Percentiles rank a stretch among this genome's conserved stretches.
phyloP scores from a whole-genome alignment of 2,113 vertebrate species.

The Mus spicilegus region DNA sequence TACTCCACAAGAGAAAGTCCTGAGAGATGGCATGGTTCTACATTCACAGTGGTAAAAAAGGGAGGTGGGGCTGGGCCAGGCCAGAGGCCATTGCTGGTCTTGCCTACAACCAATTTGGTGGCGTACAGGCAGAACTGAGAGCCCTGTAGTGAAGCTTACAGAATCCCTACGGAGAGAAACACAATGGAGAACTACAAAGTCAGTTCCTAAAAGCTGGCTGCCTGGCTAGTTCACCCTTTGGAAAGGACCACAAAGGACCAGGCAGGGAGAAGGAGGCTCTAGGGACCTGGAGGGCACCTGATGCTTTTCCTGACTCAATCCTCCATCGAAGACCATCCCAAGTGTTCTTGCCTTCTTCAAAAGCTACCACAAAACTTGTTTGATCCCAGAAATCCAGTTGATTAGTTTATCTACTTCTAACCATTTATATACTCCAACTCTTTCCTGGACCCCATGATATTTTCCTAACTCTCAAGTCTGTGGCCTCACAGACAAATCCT shows the following conservation, averaged over 20 bases:
- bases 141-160: not conserved
- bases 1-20: not conserved
- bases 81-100: not conserved
- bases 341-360: not conserved
- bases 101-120: not conserved
- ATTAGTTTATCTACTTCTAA: not conserved
- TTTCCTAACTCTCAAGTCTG: not conserved
- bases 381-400: not conserved
- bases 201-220: not conserved
- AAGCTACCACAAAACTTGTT: not conserved
- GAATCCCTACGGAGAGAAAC: not conserved
- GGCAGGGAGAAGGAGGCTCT: not conserved
- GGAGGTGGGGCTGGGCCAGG: not conserved
- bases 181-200: not conserved
- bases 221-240: not conserved
- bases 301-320: not conserved
- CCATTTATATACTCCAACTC: not conserved
- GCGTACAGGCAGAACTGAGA: not conserved
- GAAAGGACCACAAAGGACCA: not conserved
- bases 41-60: not conserved
- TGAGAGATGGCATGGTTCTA: not conserved
- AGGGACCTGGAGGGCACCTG: not conserved
- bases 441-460: not conserved
- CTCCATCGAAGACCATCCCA: not conserved
- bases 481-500: not conserved